Base-by-base conservation (phyloP, 2,113 vertebrate genomes). In the Apodemus speciosus region DNA sequence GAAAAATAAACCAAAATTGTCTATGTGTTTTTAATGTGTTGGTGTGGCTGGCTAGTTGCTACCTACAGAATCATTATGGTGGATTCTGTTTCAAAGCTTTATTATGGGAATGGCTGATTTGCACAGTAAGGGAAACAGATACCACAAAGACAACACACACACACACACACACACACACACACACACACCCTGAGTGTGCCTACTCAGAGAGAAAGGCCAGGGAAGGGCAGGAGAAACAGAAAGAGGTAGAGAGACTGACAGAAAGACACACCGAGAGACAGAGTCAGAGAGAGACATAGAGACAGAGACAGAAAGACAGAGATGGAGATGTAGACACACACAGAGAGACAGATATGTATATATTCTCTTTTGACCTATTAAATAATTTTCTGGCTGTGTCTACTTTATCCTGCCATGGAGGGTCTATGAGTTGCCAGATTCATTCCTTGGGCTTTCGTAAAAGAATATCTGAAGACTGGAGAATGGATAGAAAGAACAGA, bases 381-480 rank as follows among this genome's bases (percentile, higher is more conserved):
- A 53, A 87, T 30, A 40, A 9, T 84, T 91, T 62, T 75, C 10
- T 91, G 32, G 3, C 10, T 87, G 62, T n/a, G 71, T 81, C 76
- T 72, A n/a, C 60, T 88, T 62, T 76, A 2, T 93, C 43, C 62
- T 95, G 10, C 4, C 27, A 60, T 35, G 71, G 95, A 94, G 49
- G 16, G 56, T 75, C n/a, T 95, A 3, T 77, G 76, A 85, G 60
- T 89, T 86, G 35, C 84, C 71, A 85, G 4, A 68, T 68, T 81
- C 35, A 21, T 91, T 76, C 53, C 56, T 72, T 93, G 35, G 71
- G 16, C 60, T 90, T 95, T 80, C 51, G 23, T 49, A 79, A 89
- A 87, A 43, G 16, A 85, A n/a, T 93, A 71, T 80, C 75, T 92
- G 40, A 89, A 89, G 51, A 96, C 43, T 53, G 32, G n/a, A n/a